Percentiles rank a stretch among this genome's conserved stretches.
These are phyloP conservation scores for Pseudopleuronectes americanus DNA, from an alignment of 2,797 vertebrate genomes.

Conservation along the genomic window DNA sequence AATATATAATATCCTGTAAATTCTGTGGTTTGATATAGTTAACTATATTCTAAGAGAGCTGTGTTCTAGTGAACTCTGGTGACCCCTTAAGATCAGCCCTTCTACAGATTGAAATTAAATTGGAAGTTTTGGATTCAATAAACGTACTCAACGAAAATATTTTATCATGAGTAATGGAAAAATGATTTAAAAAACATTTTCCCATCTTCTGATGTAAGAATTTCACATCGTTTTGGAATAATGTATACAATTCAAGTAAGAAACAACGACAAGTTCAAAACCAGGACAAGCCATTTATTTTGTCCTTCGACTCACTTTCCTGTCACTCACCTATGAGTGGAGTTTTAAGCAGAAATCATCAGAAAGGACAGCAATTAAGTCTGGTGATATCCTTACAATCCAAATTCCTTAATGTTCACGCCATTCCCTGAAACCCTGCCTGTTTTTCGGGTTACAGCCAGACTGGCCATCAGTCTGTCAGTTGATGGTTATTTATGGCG, in stretches of 20 bases:
- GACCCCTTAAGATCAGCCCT: slow-evolving; percentile 18
- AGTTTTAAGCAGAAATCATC: not conserved
- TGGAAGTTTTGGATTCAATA: slow-evolving; percentile 13
- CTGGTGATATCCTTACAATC: slow-evolving; percentile 36
- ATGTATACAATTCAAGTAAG: not conserved
- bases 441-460: slow-evolving; percentile 72
- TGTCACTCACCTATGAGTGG: slow-evolving; percentile 24
- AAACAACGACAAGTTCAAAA: slow-evolving; percentile 2
- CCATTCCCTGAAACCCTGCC: slow-evolving; percentile 31
- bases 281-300: slow-evolving; percentile 18
- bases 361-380: slow-evolving; percentile 22
- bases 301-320: not conserved
- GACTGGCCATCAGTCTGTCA: slow-evolving; percentile 51
- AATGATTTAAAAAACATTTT: slow-evolving; percentile 6
- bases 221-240: slow-evolving; percentile 5
- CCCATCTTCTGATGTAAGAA: not conserved
- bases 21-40: slow-evolving; percentile 45
- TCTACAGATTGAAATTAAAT: slow-evolving; percentile 20
- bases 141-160: not conserved
- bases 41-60: slow-evolving; percentile 27
- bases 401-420: slow-evolving; percentile 43
- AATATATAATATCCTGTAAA: slow-evolving; percentile 44
- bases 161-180: not conserved
- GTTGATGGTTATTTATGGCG: slow-evolving; percentile 75
- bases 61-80: slow-evolving; percentile 18